Evolutionary conservation across 2,797 vertebrate species (phyloP).

Genomic region (Pteropus rufus): DNA sequence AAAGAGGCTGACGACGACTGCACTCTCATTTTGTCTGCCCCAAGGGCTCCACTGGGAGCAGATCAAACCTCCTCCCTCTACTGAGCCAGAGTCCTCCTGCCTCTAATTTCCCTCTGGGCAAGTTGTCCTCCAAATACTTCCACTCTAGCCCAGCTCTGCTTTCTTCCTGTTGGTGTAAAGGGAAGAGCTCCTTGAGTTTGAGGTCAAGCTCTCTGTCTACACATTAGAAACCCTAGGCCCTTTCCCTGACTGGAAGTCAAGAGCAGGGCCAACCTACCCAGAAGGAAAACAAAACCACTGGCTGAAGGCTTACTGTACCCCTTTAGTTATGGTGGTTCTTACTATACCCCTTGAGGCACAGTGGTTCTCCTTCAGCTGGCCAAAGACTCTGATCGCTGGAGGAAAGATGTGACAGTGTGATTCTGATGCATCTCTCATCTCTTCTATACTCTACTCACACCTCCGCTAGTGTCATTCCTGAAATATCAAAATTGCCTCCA

Average conservation of each 20-base stretch:
- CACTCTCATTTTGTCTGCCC: background rate
- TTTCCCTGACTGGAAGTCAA: background rate
- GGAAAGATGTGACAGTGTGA: background rate
- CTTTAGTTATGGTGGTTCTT: too few species aligned
- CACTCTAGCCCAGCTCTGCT: background rate
- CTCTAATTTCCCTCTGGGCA: background rate
- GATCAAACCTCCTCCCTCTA: background rate
- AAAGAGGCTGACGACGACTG: background rate
- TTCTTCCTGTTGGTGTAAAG: background rate
- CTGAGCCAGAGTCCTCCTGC: background rate
- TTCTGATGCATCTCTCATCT: background rate
- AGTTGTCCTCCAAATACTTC: background rate
- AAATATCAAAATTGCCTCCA: background rate
- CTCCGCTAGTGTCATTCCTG: background rate
- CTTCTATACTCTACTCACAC: background rate
- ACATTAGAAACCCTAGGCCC: background rate
- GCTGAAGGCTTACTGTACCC: background rate
- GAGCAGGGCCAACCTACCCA: background rate
- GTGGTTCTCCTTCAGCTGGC: too few species aligned
- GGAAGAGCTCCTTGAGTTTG: background rate
- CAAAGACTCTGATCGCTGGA: too few species aligned
- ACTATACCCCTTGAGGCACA: too few species aligned
- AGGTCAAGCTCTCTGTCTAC: background rate
- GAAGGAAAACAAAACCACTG: background rate
- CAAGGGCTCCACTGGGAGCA: background rate